Base-by-base conservation (phyloP, 2,888 invertebrate genomes). In the Podotricha telesiphe region DNA sequence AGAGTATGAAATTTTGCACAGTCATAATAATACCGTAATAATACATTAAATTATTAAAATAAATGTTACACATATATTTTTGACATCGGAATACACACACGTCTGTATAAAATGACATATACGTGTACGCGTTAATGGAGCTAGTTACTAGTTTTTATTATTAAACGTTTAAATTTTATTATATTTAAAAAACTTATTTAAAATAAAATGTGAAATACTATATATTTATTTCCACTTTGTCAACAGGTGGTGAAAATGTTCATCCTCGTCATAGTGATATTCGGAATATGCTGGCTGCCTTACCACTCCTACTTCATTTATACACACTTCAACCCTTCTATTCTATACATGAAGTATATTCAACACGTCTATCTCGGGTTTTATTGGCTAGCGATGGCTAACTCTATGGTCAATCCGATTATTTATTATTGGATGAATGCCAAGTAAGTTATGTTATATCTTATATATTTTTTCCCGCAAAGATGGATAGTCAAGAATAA, bases 381-480 rank as follows among this genome's bases (percentile, higher is more conserved):
- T 89, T 97, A 97, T 81, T 97, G 97, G 96, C 93, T 98, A 69
- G 98, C 98, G 2, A 98, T 98, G 98, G 96, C 97, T 13, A 97
- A 98, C 81, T 96, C 97, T 0, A 97, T 97, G 97, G 97, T 98
- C 68, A 98, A 98, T 89, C 98, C 98, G 0, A 95, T 98, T 68
- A 97, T 98, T 62, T 98, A 98, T 85, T 98, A 97, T 83, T 97
- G 97, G 96, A 98, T 98, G 98, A 98, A 98, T 86, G 96, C 96
- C 76, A 95, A 96, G 96, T 96, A 87, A 94, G 91, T 86, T 20
- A 37, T 37, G 10, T 37, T 28, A 28, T 28, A 28, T 2, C 28
- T 28, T 28, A 28, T 28, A 28, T 28, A 28, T 28, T 28, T 28
- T 28, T 28, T 28, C 28, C 2, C 6, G 28, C 28, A 28, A 4